Percentiles rank a stretch among this genome's conserved stretches.
Evolutionary conservation across 2,113 vertebrate species (phyloP).

Genomic region (Platichthys flesus): DNA sequence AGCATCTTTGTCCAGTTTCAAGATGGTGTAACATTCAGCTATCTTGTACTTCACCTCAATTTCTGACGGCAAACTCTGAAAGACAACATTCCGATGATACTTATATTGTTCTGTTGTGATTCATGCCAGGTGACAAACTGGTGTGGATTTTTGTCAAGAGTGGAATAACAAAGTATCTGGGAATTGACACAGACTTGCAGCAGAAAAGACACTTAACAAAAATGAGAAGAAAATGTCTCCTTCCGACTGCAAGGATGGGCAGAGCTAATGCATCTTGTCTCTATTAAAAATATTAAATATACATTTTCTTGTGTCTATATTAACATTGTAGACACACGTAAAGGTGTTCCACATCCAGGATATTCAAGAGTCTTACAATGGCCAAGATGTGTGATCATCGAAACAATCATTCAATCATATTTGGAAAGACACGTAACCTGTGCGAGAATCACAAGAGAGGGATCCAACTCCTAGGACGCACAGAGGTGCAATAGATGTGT

Average conservation of each 20-base stretch:
- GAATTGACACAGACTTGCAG: background rate
- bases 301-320: background rate
- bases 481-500: no score
- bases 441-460: background rate
- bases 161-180: background rate
- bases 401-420: background rate
- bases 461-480: no score
- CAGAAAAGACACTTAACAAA: background rate
- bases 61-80: constrained; percentile 95
- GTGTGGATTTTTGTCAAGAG: background rate
- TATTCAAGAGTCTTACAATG: background rate
- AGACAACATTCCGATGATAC: constrained; percentile 5
- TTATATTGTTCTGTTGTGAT: background rate
- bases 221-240: background rate
- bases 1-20: constrained; percentile 98
- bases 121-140: background rate
- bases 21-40: constrained; percentile 96
- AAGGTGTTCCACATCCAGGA: background rate
- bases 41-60: constrained; percentile 99
- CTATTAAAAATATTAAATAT: no score
- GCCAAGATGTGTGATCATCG: background rate
- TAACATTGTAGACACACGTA: background rate
- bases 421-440: background rate
- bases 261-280: no score
- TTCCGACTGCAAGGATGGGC: no score